These are phyloP conservation scores for Carettochelys insculpta DNA, from an alignment of 2,113 vertebrate species.

Conservation along the genomic window DNA sequence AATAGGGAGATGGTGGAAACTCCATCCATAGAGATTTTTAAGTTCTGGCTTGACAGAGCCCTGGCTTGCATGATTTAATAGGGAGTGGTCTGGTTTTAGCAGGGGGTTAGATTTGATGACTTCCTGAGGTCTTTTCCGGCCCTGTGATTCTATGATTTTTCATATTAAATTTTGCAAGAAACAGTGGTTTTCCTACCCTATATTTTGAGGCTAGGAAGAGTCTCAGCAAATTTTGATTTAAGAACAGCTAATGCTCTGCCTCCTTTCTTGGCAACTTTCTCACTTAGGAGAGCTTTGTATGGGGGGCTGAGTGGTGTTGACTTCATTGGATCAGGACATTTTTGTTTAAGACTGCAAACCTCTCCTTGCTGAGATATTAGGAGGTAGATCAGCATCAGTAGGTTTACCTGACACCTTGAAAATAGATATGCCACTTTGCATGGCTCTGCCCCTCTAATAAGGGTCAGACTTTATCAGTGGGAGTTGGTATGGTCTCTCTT, in stretches of 20 bases:
- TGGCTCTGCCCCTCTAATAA: not conserved
- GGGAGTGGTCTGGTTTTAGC: too few relatives aligned
- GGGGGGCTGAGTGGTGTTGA: not conserved
- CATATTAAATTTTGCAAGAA: conserved; percentile 52
- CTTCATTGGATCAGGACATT: not conserved
- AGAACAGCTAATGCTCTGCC: conserved; percentile 61
- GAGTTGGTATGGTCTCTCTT: fast-evolving
- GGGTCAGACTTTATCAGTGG: not conserved
- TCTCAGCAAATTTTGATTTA: conserved; percentile 63
- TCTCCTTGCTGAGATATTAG: not conserved
- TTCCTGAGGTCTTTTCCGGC: too few relatives aligned
- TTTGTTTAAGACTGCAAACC: not conserved
- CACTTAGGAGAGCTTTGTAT: not conserved
- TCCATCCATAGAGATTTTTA: too few relatives aligned
- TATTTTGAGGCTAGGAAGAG: conserved; percentile 48
- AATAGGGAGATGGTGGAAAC: too few relatives aligned
- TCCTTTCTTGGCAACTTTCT: conserved; percentile 61
- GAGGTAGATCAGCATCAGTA: not conserved
- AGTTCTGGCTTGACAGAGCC: too few relatives aligned
- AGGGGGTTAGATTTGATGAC: too few relatives aligned
- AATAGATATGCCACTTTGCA: fast-evolving
- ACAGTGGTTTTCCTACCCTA: conserved; percentile 29
- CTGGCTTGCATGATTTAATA: too few relatives aligned
- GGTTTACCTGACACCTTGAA: not conserved
- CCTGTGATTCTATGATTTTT: too few relatives aligned